These are phyloP conservation scores for Hirtodrosophila duncani DNA, from an alignment of 2,888 invertebrate genomes.

Conservation along the genomic window DNA sequence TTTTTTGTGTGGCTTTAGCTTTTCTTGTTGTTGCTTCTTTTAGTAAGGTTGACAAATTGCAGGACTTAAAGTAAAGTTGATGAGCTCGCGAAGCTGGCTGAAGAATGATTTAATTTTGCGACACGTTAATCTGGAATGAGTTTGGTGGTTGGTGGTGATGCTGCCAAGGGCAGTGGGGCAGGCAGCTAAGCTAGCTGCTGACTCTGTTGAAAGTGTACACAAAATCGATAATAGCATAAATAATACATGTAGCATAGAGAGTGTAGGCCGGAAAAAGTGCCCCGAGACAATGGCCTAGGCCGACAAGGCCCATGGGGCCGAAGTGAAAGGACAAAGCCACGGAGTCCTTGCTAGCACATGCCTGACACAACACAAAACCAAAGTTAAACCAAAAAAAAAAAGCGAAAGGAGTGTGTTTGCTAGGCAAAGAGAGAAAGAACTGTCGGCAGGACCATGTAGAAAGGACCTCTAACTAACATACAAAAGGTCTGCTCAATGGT, in stretches of 20 bases:
- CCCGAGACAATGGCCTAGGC: constrained; percentile 59
- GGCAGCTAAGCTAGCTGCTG: constrained; percentile 12
- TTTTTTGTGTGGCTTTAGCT: constrained; percentile 11
- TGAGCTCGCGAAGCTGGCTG: constrained; percentile 55
- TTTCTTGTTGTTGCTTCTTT: constrained; percentile 14
- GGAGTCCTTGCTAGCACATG: constrained; percentile 45
- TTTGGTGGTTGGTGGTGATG: constrained; percentile 4
- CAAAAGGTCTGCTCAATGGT: constrained; percentile 59
- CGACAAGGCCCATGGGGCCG: constrained; percentile 54
- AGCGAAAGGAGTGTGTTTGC: constrained; percentile 13
- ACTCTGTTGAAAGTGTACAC: constrained; percentile 43
- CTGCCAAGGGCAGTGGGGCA: constrained; percentile 12
- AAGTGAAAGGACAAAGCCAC: constrained; percentile 47
- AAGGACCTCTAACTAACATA: constrained; percentile 34
- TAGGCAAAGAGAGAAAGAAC: constrained; percentile 17
- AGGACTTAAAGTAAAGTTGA: constrained; percentile 63
- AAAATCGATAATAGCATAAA: constrained; percentile 71
- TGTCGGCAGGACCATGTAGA: constrained; percentile 1
- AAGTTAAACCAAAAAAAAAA: constrained; percentile 41
- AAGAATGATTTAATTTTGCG: constrained; percentile 68
- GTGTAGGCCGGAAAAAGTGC: constrained; percentile 13
- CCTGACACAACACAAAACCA: constrained; percentile 59
- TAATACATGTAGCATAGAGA: constrained; percentile 57
- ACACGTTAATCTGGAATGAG: constrained; percentile 30
- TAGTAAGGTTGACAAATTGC: constrained; percentile 51